Conservation (phyloP, 2,888 invertebrate genomes). For the Helicoverpa assulta region DNA sequence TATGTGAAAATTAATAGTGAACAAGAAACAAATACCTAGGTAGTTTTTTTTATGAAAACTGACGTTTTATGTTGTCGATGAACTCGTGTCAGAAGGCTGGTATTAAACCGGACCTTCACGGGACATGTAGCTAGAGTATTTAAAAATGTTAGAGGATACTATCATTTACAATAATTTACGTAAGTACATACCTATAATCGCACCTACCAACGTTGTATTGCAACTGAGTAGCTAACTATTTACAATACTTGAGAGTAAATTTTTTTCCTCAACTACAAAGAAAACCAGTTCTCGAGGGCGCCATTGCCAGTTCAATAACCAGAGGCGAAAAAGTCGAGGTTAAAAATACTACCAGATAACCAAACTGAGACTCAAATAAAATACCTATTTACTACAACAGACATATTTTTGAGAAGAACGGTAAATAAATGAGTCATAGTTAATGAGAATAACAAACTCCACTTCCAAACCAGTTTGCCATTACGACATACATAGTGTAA, state of each 20-base stretch:
- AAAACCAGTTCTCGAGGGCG: constrained; percentile 24
- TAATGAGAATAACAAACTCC: constrained; percentile 17
- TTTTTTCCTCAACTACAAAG: not conserved
- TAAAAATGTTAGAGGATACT: no score
- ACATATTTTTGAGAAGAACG: constrained; percentile 24
- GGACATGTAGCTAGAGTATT: no score
- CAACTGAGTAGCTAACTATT: not conserved
- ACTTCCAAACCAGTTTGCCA: constrained; percentile 25
- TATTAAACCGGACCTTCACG: no score
- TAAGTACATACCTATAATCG: no score
- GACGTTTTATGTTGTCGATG: no score
- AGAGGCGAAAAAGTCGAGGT: not conserved
- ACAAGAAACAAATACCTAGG: no score
- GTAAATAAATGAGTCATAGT: constrained; percentile 1
- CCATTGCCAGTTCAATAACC: constrained; percentile 25
- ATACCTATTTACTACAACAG: not conserved
- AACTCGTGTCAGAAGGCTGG: no score
- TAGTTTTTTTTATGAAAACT: no score
- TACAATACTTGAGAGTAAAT: no score
- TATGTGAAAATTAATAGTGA: no score
- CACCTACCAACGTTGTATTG: not conserved
- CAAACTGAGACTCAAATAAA: not conserved
- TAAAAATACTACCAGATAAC: no score
- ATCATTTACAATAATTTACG: no score
- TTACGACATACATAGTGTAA: constrained; percentile 14